These are phyloP conservation scores for Scytalopus superciliaris DNA, from an alignment of 2,113 vertebrate genomes.

Conservation along the genomic window DNA sequence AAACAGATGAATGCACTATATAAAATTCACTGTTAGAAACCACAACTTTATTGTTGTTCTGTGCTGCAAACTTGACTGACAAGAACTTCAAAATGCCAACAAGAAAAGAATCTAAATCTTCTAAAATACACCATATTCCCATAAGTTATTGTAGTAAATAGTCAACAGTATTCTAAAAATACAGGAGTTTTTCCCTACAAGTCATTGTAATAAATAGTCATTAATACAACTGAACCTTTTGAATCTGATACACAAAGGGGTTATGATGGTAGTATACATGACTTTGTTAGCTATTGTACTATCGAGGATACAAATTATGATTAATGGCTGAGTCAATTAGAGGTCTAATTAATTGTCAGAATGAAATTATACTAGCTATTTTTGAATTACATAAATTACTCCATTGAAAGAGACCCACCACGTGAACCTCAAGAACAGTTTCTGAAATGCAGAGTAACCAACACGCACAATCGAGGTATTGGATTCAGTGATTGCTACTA, in stretches of 20 bases:
- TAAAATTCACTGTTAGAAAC: not conserved
- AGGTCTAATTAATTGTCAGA: slow-evolving; percentile 1
- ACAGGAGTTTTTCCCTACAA: not conserved
- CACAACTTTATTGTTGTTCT: not conserved
- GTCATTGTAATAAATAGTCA: not conserved
- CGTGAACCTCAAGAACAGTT: not conserved
- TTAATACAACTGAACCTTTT: not conserved
- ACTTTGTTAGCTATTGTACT: not conserved
- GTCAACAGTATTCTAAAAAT: not conserved
- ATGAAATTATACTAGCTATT: not conserved
- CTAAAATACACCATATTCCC: not conserved
- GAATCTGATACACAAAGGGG: not conserved
- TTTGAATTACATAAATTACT: not conserved
- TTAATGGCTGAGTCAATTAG: not conserved
- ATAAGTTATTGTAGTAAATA: not conserved
- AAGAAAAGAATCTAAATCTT: not conserved
- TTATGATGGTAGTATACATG: not conserved
- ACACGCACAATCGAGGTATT: not conserved
- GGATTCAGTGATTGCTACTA: not conserved
- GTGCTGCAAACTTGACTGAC: not conserved
- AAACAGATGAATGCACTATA: not conserved
- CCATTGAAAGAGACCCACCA: not conserved
- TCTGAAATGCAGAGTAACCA: not conserved
- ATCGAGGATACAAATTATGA: not conserved
- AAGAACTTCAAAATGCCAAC: not conserved